Conservation (phyloP, 1,140 invertebrate species). For the Anagrus nilaparvatae region DNA sequence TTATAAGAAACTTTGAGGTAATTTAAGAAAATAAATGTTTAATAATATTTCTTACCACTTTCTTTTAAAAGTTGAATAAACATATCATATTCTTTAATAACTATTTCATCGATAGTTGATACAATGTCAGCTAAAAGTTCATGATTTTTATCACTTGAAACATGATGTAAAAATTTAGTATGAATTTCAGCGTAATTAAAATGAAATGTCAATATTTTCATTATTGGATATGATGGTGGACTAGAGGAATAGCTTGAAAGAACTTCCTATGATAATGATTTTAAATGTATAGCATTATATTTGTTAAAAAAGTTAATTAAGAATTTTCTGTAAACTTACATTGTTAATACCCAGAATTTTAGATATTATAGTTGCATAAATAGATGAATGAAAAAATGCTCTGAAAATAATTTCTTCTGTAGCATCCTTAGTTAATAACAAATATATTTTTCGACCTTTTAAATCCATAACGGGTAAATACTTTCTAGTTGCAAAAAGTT, state of each 20-base stretch:
- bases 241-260: conserved; percentile 6
- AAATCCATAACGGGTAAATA: conserved; percentile 43
- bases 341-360: neutral
- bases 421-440: conserved; percentile 38
- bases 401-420: conserved; percentile 37
- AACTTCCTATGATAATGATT: conserved; percentile 1
- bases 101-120: conserved; percentile 22
- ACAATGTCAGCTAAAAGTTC: conserved; percentile 25
- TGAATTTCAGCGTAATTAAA: too few species aligned
- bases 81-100: conserved; percentile 38
- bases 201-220: conserved; percentile 19
- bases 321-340: conserved; percentile 4
- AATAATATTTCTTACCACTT: conserved; percentile 21
- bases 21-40: conserved; percentile 1
- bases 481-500: conserved; percentile 34
- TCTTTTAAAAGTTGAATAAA: conserved; percentile 38
- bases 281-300: neutral
- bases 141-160: conserved; percentile 2
- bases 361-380: conserved; percentile 30
- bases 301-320: conserved; percentile 5
- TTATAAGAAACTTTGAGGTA: too few species aligned
- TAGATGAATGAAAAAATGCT: conserved; percentile 45
- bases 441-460: conserved; percentile 35
- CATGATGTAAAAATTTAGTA: too few species aligned
- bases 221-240: conserved; percentile 17